A percentile compares a stretch with the other conserved stretches of the same genome.
phyloP scores from a whole-genome alignment of 2,888 invertebrate genomes.

The Leucophenga maculata region DNA sequence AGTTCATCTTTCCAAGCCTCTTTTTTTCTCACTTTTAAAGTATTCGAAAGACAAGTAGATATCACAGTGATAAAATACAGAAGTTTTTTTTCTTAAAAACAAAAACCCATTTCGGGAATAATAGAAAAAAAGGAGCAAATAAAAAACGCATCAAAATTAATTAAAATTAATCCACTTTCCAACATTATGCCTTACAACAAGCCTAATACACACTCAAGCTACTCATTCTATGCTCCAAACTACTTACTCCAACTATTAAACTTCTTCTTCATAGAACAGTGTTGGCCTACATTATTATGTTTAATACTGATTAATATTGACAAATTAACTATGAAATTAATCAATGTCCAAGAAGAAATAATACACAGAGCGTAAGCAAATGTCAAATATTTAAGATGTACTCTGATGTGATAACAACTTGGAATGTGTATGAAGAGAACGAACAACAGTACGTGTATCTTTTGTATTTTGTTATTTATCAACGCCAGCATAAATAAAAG shows the following conservation, averaged over 20 bases:
- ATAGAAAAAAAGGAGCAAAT: no score
- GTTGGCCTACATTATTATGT: constrained; percentile 27
- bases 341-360: constrained; percentile 58
- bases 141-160: not conserved
- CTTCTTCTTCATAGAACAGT: not conserved
- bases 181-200: not conserved
- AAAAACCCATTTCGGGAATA: no score
- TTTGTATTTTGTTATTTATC: constrained; percentile 57
- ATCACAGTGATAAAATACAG: not conserved
- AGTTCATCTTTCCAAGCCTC: no score
- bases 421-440: not conserved
- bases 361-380: constrained; percentile 21
- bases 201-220: not conserved
- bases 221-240: no score
- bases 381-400: not conserved
- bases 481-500: constrained; percentile 59
- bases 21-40: no score
- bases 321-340: constrained; percentile 64
- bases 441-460: constrained; percentile 49
- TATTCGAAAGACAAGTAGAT: no score
- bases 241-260: not conserved
- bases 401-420: not conserved
- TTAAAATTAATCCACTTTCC: constrained; percentile 7
- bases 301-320: constrained; percentile 65
- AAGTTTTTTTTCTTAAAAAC: no score